These are phyloP conservation scores for Junonia oenone DNA, from an alignment of 2,888 invertebrate species.

Conservation along the genomic window DNA sequence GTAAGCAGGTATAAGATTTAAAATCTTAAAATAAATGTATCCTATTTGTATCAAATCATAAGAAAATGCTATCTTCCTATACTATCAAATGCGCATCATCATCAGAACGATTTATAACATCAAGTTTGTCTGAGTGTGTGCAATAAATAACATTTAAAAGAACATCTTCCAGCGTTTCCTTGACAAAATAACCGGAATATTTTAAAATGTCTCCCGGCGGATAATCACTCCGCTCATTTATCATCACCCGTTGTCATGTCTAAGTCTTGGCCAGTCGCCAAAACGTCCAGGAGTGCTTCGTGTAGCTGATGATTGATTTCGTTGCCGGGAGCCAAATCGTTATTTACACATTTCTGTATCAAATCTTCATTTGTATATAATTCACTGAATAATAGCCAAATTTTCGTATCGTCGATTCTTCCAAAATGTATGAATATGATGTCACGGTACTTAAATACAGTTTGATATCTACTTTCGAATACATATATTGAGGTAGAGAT, in stretches of 20 bases:
- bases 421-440: neutral
- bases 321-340: conserved; percentile 29
- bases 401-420: neutral
- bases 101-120: neutral
- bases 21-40: too few relatives aligned
- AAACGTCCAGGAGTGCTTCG: conserved; percentile 15
- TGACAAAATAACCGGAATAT: conserved; percentile 18
- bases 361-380: conserved; percentile 20
- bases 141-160: conserved; percentile 14
- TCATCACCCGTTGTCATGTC: conserved; percentile 25
- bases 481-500: too few relatives aligned
- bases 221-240: conserved; percentile 21
- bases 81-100: neutral
- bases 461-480: too few relatives aligned
- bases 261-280: conserved; percentile 30
- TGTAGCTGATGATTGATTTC: conserved; percentile 32
- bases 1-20: too few relatives aligned
- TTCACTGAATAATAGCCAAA: conserved; percentile 1
- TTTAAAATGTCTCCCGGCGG: conserved; percentile 15
- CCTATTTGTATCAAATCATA: too few relatives aligned
- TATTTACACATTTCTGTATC: conserved; percentile 32
- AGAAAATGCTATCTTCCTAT: neutral
- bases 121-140: neutral
- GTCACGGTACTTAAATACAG: too few relatives aligned
- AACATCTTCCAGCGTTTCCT: conserved; percentile 1